phyloP scores from a whole-genome alignment of 2,888 invertebrate species.

The Tipula helvola region DNA sequence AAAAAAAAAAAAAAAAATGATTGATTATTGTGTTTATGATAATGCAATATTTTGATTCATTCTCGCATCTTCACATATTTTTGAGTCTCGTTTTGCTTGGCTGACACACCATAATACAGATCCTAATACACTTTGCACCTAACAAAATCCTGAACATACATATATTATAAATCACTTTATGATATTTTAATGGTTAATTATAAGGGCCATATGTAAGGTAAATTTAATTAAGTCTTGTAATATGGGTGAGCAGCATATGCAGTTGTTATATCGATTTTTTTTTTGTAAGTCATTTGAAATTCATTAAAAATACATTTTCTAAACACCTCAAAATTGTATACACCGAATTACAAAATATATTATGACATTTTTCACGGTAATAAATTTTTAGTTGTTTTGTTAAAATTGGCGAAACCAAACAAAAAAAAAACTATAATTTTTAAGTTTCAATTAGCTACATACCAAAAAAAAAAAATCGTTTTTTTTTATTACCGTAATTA shows the following conservation, averaged over 20 bases:
- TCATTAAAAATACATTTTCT: neutral
- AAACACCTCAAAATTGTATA: neutral
- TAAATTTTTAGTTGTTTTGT: neutral
- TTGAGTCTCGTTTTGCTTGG: neutral
- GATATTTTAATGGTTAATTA: neutral
- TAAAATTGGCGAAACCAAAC: neutral
- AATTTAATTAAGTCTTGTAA: neutral
- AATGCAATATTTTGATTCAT: neutral
- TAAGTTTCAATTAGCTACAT: neutral
- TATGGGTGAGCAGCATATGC: neutral
- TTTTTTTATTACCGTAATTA: neutral
- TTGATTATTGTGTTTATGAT: neutral
- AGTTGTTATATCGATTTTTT: neutral
- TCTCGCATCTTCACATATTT: neutral
- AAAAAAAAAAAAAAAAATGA: neutral
- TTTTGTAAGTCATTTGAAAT: neutral
- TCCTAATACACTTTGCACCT: no score
- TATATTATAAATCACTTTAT: neutral
- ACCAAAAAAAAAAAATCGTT: neutral
- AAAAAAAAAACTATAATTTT: neutral
- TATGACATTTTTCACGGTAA: neutral
- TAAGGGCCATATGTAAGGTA: neutral
- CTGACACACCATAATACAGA: no score
- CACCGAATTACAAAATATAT: neutral
- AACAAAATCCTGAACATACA: neutral